Conservation (phyloP, 2,888 invertebrate species). For the Lochmaea capreae region DNA sequence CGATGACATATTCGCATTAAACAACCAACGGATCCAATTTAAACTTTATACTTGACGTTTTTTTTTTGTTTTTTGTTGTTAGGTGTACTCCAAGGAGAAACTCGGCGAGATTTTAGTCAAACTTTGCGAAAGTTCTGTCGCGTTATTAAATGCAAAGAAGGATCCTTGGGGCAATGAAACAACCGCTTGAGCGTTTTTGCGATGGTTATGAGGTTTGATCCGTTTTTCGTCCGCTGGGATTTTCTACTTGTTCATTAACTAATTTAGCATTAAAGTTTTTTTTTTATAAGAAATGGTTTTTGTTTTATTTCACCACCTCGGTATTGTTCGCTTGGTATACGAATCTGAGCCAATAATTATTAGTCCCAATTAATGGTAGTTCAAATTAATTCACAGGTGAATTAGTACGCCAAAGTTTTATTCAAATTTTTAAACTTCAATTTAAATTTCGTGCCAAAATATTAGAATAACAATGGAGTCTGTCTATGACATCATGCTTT, state of each 20-base stretch:
- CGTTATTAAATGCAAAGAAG: slow-evolving; percentile 78
- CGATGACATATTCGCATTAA: slow-evolving; percentile 16
- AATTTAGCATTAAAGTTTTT: slow-evolving; percentile 19
- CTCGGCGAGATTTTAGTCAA: slow-evolving; percentile 81
- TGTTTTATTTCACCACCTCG: not conserved
- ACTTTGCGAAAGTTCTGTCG: slow-evolving; percentile 82
- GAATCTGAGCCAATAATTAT: no score
- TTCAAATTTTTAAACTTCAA: no score
- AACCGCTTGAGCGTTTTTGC: slow-evolving; percentile 35
- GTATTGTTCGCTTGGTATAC: not conserved
- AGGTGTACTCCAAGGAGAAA: slow-evolving; percentile 83
- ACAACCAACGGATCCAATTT: slow-evolving; percentile 30
- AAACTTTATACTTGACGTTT: slow-evolving; percentile 31
- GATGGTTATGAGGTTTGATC: slow-evolving; percentile 9
- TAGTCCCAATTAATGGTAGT: no score
- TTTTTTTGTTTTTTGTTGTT: slow-evolving; percentile 34
- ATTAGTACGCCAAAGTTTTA: no score
- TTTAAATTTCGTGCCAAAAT: no score
- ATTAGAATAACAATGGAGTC: no score
- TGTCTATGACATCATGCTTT: no score
- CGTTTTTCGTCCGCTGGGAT: slow-evolving; percentile 12
- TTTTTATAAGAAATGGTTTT: slow-evolving; percentile 9
- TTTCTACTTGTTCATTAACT: slow-evolving; percentile 22
- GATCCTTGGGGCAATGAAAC: slow-evolving; percentile 85
- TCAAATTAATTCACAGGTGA: no score